Percentiles rank a stretch among this genome's conserved stretches.
phyloP scores from a whole-genome alignment of 2,113 vertebrate species.

The Diphyllodes magnificus region DNA sequence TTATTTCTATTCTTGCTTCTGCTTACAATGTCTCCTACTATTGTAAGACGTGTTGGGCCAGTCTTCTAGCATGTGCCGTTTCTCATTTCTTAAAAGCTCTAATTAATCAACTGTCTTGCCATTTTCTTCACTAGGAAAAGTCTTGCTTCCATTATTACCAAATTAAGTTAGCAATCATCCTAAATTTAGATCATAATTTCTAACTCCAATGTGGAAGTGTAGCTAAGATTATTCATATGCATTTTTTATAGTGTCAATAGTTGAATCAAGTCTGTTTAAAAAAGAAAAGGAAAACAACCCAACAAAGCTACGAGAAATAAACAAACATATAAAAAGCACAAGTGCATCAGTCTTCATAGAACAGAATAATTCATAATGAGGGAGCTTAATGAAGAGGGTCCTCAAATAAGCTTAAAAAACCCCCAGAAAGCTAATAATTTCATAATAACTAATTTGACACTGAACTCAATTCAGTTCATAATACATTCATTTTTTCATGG shows the following conservation, averaged over 20 bases:
- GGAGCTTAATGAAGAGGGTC: not conserved
- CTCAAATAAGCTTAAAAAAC: not conserved
- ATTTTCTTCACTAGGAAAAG: not conserved
- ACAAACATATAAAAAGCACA: not conserved
- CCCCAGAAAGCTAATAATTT: not conserved
- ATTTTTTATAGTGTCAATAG: not conserved
- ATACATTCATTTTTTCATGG: not conserved
- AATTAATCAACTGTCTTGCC: not conserved
- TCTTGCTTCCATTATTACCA: not conserved
- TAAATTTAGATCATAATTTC: not conserved
- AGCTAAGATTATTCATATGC: not conserved
- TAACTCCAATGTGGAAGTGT: not conserved
- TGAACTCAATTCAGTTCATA: not conserved
- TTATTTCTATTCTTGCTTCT: not conserved
- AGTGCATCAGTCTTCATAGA: not conserved
- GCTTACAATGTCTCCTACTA: not conserved
- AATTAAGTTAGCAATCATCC: not conserved
- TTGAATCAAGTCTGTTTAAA: not conserved
- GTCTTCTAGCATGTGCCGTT: not conserved
- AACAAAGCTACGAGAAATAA: not conserved
- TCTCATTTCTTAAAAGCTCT: not conserved
- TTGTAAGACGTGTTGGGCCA: not conserved
- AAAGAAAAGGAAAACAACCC: too few species aligned
- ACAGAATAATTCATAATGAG: not conserved
- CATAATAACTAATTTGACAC: not conserved